Conservation (phyloP, 92 coral and sea anemone species). For the Siderastrea radians region DNA sequence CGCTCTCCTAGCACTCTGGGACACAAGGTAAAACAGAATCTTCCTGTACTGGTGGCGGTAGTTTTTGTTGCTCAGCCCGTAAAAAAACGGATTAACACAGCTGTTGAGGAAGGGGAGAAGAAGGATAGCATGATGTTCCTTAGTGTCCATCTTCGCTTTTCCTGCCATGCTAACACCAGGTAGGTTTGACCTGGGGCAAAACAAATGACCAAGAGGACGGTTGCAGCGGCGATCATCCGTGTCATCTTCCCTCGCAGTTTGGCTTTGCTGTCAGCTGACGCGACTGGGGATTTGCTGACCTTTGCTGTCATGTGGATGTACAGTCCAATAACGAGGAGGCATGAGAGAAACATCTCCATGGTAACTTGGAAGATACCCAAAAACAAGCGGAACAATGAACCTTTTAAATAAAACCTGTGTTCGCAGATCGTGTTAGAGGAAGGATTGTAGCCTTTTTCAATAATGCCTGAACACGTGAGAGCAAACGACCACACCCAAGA, state of each 20-base stretch:
- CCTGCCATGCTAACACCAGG: slow-evolving; percentile 22
- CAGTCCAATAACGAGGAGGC: slow-evolving; percentile 52
- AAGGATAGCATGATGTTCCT: slow-evolving; percentile 53
- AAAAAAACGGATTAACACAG: slow-evolving; percentile 74
- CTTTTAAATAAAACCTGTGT: not conserved
- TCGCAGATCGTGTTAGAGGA: slow-evolving; percentile 4
- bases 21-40: slow-evolving; percentile 56
- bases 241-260: slow-evolving; percentile 66
- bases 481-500: slow-evolving; percentile 78
- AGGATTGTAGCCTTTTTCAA: not conserved
- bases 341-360: slow-evolving; percentile 60
- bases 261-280: slow-evolving; percentile 32
- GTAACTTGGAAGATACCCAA: slow-evolving; percentile 54
- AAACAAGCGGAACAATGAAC: not conserved
- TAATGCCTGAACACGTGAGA: not conserved
- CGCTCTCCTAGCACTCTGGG: slow-evolving; percentile 2
- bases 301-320: slow-evolving; percentile 60
- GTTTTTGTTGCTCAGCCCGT: slow-evolving; percentile 76
- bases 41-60: slow-evolving; percentile 77
- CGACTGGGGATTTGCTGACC: slow-evolving; percentile 9
- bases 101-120: slow-evolving; percentile 65
- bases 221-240: slow-evolving; percentile 67
- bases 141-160: slow-evolving; percentile 55
- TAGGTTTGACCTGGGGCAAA: slow-evolving; percentile 69
- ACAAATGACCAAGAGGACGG: slow-evolving; percentile 62